A percentile compares a stretch with the other conserved stretches of the same genome.
Conservation (phyloP, 2,113 vertebrate species). For the Oncorhynchus tshawytscha region DNA sequence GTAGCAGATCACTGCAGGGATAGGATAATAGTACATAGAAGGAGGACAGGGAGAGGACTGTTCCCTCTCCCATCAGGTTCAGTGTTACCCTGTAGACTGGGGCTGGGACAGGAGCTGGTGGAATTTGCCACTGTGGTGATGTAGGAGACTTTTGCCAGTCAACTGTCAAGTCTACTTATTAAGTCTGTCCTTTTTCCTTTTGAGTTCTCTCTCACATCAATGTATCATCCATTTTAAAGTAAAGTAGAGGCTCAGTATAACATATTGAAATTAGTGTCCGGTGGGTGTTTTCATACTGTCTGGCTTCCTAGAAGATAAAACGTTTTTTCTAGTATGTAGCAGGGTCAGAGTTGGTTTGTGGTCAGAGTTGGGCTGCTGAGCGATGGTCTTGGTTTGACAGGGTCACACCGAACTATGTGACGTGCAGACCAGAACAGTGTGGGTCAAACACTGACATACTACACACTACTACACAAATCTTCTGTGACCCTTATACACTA, state of each 20-base stretch:
- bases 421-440: not conserved
- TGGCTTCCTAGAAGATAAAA: no score
- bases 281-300: no score
- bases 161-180: not conserved
- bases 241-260: no score
- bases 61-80: not conserved
- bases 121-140: slow-evolving; percentile 37
- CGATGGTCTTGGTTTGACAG: not conserved
- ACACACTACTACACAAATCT: not conserved
- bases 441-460: not conserved
- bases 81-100: not conserved
- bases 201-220: no score
- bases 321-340: not conserved
- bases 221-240: no score
- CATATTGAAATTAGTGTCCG: not conserved
- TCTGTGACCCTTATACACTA: not conserved
- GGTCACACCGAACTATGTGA: no score
- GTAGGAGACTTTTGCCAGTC: not conserved
- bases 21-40: slow-evolving; percentile 1
- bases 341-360: not conserved
- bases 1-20: slow-evolving; percentile 3
- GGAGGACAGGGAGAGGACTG: slow-evolving; percentile 24
- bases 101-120: slow-evolving; percentile 9
- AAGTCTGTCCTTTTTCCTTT: not conserved
- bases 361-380: not conserved